These are phyloP conservation scores for Perca fluviatilis DNA, from an alignment of 2,113 vertebrate genomes.

Conservation along the genomic window DNA sequence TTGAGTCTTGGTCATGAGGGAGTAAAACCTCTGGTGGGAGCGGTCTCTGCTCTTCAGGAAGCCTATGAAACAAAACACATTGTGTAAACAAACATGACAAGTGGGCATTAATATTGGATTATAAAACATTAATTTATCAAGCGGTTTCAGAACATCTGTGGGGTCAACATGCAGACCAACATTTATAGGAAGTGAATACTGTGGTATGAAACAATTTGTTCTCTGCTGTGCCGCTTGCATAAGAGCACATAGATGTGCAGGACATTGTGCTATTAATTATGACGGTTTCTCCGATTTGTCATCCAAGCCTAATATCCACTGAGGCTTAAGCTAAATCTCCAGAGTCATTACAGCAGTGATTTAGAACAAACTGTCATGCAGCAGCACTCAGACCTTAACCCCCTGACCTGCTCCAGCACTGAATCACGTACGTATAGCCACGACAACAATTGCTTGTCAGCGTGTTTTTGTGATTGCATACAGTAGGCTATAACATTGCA, in stretches of 20 bases:
- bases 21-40: slow-evolving; percentile 98
- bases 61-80: slow-evolving; percentile 79
- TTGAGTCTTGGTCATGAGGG: slow-evolving; percentile 97
- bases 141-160: neutral
- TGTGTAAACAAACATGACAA: slow-evolving; percentile 29
- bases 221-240: slow-evolving; percentile 58
- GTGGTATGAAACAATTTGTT: slow-evolving; percentile 45
- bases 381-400: slow-evolving; percentile 37
- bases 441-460: neutral
- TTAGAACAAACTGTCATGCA: slow-evolving; percentile 54
- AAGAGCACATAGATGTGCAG: slow-evolving; percentile 71
- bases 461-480: neutral
- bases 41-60: slow-evolving; percentile 97
- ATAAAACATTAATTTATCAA: slow-evolving; percentile 23
- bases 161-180: slow-evolving; percentile 8
- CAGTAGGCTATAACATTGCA: neutral
- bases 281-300: slow-evolving; percentile 55
- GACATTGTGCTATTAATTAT: slow-evolving; percentile 71
- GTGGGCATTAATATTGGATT: slow-evolving; percentile 3
- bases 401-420: slow-evolving; percentile 35
- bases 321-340: slow-evolving; percentile 65
- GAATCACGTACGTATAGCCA: slow-evolving; percentile 12
- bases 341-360: slow-evolving; percentile 60
- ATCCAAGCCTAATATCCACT: slow-evolving; percentile 63
- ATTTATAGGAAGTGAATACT: slow-evolving; percentile 56